Evolutionary conservation across 2,113 vertebrate species (phyloP), one percentile per base, ranked within the genome.

Genomic region (Daphoenositta chrysoptera): DNA sequence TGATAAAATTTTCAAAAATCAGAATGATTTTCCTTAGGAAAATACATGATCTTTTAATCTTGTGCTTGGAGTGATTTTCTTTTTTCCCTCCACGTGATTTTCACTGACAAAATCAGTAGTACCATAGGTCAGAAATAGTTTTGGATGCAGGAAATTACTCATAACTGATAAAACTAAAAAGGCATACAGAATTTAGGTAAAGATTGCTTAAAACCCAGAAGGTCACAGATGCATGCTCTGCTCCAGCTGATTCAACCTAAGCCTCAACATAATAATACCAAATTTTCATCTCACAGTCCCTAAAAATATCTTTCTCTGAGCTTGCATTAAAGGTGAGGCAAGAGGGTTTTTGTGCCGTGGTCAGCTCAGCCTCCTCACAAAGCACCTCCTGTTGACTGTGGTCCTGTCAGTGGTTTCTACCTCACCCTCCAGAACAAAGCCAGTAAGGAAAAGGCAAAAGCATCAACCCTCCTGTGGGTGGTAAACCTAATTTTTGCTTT

Each of bases 1-100:
- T 42, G 7, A 84, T 39, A 23, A 54, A 69, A 93, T 27, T 14
- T 91, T 94, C 17, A 71, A 94, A 94, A 94, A 84, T 7, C 68
- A 63, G 33, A 94, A 91, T n/a, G 22, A 61, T 78, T 95, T 95
- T 94, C 51, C 40, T 82, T 37, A 37, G 14, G 21, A 76, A 42
- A 96, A 88, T 60, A 94, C 37, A 93, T 61, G 2, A 35, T 85
- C 48, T 77, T 97, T 94, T 90, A 96, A 92, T 84, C 64, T 66
- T 93, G 35, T 31, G 45, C 51, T 31, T 79, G 87, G 64, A 95
- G 73, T 83, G 3, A 40, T 40, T 61, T 75, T 92, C 27, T 91
- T 81, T 95, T 48, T 51, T 20, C 2, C 58, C 5, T 14, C 31
- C 3, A 10, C 53, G 21, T 84, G 83, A 92, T 63, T 97, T 84